Conservation (phyloP, 2,113 vertebrate species). For the Phoxinus phoxinus region DNA sequence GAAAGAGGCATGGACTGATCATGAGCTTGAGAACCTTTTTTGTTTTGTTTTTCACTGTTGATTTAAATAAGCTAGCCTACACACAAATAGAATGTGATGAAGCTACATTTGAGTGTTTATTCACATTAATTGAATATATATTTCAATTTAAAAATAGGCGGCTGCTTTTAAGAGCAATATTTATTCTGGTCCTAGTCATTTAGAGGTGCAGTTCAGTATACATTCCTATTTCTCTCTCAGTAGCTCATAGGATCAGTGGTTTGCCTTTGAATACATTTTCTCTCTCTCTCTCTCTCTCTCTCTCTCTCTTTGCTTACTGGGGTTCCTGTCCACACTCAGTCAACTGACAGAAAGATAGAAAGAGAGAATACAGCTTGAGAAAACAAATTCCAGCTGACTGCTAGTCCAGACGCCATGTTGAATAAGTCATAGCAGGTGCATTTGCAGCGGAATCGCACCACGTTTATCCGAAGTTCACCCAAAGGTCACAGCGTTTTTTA, state of each 20-base stretch:
- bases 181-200: constrained; percentile 50
- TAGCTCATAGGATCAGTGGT: constrained; percentile 19
- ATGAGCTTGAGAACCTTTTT: neutral
- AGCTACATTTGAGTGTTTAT: neutral
- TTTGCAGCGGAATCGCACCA: constrained; percentile 20
- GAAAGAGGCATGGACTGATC: neutral
- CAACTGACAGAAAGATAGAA: constrained; percentile 33
- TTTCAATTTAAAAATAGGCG: neutral
- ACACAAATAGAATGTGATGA: neutral
- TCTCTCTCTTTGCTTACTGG: constrained; percentile 33
- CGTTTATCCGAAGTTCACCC: constrained; percentile 47
- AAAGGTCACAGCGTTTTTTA: constrained; percentile 46
- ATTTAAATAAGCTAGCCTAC: neutral
- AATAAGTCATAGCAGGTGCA: constrained; percentile 45
- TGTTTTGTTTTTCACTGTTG: no score
- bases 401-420: constrained; percentile 28
- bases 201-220: constrained; percentile 54
- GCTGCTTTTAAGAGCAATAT: constrained; percentile 19
- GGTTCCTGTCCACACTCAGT: constrained; percentile 39
- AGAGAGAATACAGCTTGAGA: neutral
- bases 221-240: constrained; percentile 51
- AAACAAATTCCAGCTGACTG: constrained; percentile 35
- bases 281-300: constrained; percentile 32
- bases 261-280: constrained; percentile 39
- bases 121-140: neutral